These are phyloP conservation scores for Plectropomus leopardus DNA, from an alignment of 2,113 vertebrate genomes.

Conservation along the genomic window DNA sequence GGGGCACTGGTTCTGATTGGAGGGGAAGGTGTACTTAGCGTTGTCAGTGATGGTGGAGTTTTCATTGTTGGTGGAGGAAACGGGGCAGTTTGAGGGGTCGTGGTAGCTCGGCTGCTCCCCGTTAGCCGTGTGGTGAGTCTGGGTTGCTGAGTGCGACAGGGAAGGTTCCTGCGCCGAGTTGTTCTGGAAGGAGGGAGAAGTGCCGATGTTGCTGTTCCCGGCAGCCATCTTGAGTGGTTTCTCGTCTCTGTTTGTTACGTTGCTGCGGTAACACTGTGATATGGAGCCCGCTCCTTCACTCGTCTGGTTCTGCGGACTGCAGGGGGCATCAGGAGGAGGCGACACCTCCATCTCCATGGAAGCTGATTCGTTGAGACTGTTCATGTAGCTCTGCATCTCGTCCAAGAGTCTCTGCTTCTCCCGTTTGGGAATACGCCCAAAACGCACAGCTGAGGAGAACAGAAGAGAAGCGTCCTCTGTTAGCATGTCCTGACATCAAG, in stretches of 20 bases:
- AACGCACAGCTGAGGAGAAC: slow-evolving; percentile 84
- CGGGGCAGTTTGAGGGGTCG: slow-evolving; percentile 57
- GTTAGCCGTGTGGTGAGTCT: slow-evolving; percentile 58
- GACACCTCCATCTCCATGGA: slow-evolving; percentile 81
- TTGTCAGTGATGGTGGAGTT: slow-evolving; percentile 70
- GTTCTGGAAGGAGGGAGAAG: slow-evolving; percentile 58
- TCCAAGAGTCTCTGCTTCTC: slow-evolving; percentile 88
- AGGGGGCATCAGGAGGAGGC: slow-evolving; percentile 61
- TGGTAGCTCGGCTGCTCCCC: slow-evolving; percentile 64
- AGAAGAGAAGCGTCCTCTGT: slow-evolving; percentile 32
- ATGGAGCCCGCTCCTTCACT: slow-evolving; percentile 61
- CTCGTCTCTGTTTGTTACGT: slow-evolving; percentile 71
- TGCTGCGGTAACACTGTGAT: slow-evolving; percentile 75
- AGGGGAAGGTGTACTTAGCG: slow-evolving; percentile 69
- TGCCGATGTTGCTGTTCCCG: slow-evolving; percentile 42
- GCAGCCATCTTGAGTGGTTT: slow-evolving; percentile 72
- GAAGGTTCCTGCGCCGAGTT: slow-evolving; percentile 40
- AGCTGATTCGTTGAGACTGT: slow-evolving; percentile 83
- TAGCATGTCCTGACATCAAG: no score
- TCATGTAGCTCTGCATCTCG: slow-evolving; percentile 88
- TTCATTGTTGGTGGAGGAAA: slow-evolving; percentile 51
- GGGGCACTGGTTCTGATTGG: slow-evolving; percentile 76
- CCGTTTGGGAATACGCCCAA: slow-evolving; percentile 87
- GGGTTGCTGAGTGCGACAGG: slow-evolving; percentile 10
- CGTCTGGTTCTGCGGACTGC: slow-evolving; percentile 74